Conservation (phyloP, 2,797 vertebrate genomes). For the Dryobates pubescens region DNA sequence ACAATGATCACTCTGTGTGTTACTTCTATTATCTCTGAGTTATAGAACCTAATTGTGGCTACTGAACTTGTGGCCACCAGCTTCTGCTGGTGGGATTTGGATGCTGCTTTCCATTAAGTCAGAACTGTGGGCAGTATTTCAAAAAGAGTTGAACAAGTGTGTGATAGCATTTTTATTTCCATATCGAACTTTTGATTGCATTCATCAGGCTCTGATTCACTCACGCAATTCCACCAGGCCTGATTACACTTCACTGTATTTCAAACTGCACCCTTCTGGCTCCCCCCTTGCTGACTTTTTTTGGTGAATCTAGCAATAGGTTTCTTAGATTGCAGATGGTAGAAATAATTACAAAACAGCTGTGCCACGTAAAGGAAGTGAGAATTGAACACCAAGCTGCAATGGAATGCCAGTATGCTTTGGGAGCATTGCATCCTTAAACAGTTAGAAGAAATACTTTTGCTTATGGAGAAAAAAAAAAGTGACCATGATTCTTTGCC, state of each 20-base stretch:
- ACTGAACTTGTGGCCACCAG: not conserved
- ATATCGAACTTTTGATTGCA: not conserved
- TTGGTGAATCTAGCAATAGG: not conserved
- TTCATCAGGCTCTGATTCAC: not conserved
- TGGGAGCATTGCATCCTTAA: not conserved
- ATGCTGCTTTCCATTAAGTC: not conserved
- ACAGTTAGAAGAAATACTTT: not conserved
- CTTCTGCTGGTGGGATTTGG: not conserved
- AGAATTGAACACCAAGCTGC: not conserved
- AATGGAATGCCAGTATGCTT: not conserved
- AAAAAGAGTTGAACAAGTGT: not conserved
- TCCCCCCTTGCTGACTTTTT: not conserved
- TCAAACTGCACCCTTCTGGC: not conserved
- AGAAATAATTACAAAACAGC: not conserved
- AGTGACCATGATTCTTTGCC: not conserved
- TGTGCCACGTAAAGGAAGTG: not conserved
- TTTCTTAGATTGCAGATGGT: not conserved
- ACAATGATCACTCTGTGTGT: not conserved
- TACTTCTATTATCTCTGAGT: not conserved
- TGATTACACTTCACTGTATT: not conserved
- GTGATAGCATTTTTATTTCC: not conserved
- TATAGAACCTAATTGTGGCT: accelerated
- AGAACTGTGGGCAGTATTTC: not conserved
- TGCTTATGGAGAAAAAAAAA: not conserved
- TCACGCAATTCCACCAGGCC: not conserved